These are phyloP conservation scores for Acrocyrtus sp. DNA, from an alignment of 2,888 invertebrate species.

Conservation along the genomic window DNA sequence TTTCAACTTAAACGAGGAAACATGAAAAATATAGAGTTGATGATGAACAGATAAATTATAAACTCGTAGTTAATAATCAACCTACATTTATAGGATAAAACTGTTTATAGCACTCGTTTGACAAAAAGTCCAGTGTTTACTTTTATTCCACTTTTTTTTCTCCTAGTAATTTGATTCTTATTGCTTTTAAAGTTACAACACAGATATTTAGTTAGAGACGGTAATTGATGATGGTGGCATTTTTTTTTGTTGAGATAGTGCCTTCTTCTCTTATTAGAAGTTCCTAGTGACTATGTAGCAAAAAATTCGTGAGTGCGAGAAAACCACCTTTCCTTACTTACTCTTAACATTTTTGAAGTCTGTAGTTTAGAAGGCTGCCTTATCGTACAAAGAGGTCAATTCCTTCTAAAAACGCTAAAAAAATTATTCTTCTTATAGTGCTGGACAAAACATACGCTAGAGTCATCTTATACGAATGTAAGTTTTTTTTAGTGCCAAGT, in stretches of 20 bases:
- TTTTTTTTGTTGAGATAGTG: neutral
- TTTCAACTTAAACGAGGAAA: too few species aligned
- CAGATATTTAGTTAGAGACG: conserved; percentile 11
- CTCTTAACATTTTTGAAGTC: conserved; percentile 2
- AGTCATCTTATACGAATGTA: too few species aligned
- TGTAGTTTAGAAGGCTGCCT: neutral
- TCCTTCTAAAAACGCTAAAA: neutral
- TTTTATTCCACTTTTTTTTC: neutral
- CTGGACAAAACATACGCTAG: too few species aligned
- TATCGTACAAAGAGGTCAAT: neutral
- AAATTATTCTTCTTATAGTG: too few species aligned
- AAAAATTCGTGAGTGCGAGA: too few species aligned
- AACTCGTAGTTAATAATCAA: neutral
- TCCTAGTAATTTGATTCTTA: conserved; percentile 8
- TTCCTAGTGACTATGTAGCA: too few species aligned
- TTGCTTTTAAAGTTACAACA: conserved; percentile 52
- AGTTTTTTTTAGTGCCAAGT: too few species aligned
- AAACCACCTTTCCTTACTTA: neutral
- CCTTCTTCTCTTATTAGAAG: too few species aligned
- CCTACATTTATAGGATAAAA: neutral
- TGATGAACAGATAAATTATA: neutral
- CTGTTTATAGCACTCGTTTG: neutral
- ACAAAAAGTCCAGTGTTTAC: neutral
- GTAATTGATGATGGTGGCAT: neutral
- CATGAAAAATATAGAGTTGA: too few species aligned